Evolutionary conservation across 2,113 vertebrate genomes (phyloP).

Genomic region (Sorex fumeus): DNA sequence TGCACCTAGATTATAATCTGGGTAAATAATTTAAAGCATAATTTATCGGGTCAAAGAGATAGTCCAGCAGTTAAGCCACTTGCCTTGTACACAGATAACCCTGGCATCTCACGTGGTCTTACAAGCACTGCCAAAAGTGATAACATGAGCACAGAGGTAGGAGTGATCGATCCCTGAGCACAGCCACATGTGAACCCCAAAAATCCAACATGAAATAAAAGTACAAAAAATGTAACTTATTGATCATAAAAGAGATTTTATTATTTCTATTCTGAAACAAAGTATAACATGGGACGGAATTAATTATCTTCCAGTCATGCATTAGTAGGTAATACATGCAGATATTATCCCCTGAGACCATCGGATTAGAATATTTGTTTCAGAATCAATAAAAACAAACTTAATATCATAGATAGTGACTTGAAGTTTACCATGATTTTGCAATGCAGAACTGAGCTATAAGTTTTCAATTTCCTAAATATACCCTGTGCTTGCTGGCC

Average conservation of each 20-base stretch:
- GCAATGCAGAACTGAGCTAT: background rate
- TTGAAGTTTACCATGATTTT: background rate
- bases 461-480: background rate
- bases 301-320: too few species aligned
- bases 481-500: background rate
- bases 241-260: background rate
- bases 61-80: too few species aligned
- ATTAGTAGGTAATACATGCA: background rate
- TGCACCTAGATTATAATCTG: background rate
- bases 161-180: too few species aligned
- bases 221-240: too few species aligned
- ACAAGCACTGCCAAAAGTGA: too few species aligned
- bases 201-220: too few species aligned
- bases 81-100: too few species aligned
- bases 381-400: conserved; percentile 56
- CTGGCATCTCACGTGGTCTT: too few species aligned
- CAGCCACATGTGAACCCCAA: too few species aligned
- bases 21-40: conserved; percentile 31
- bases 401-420: background rate
- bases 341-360: background rate
- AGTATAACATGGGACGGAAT: background rate
- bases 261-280: background rate
- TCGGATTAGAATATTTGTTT: background rate
- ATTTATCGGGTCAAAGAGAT: background rate
- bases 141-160: too few species aligned